These are phyloP conservation scores for Stegophylla sp. DNA, from an alignment of 2,888 invertebrate species.

Conservation along the genomic window DNA sequence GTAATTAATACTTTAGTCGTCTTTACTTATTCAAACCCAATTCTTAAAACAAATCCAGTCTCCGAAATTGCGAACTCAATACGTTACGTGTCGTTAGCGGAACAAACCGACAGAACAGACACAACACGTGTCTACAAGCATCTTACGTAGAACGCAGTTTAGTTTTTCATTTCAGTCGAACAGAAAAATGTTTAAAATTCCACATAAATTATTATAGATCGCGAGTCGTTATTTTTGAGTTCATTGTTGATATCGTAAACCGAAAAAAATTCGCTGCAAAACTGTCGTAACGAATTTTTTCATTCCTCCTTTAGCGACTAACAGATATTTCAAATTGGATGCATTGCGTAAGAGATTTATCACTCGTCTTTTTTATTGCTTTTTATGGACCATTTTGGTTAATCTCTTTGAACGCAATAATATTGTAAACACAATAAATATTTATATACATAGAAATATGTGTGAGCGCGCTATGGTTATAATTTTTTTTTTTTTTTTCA, in stretches of 20 bases:
- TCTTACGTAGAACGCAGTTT: too few relatives aligned
- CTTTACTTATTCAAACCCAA: too few relatives aligned
- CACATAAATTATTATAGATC: too few relatives aligned
- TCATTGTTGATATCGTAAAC: neutral
- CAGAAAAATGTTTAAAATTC: too few relatives aligned
- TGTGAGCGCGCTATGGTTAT: neutral
- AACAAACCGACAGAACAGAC: too few relatives aligned
- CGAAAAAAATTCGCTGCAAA: neutral
- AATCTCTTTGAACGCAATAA: conserved; percentile 38
- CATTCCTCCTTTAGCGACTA: conserved; percentile 16
- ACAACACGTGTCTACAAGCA: too few relatives aligned
- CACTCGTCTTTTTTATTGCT: neutral
- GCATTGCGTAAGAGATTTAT: conserved; percentile 29
- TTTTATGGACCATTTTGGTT: conserved; percentile 24
- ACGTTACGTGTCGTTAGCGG: too few relatives aligned
- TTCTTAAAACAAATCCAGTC: too few relatives aligned
- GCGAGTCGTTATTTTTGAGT: neutral
- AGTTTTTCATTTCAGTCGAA: too few relatives aligned
- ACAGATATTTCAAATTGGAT: conserved; percentile 30
- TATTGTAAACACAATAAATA: conserved; percentile 18
- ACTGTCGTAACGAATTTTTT: conserved; percentile 20
- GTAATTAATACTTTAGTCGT: too few relatives aligned
- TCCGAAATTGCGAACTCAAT: too few relatives aligned
- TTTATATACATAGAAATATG: neutral
- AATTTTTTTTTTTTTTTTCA: conserved; percentile 36